These are phyloP conservation scores for Reticulitermes lucifugus DNA, from an alignment of 2,888 invertebrate species.

Conservation along the genomic window DNA sequence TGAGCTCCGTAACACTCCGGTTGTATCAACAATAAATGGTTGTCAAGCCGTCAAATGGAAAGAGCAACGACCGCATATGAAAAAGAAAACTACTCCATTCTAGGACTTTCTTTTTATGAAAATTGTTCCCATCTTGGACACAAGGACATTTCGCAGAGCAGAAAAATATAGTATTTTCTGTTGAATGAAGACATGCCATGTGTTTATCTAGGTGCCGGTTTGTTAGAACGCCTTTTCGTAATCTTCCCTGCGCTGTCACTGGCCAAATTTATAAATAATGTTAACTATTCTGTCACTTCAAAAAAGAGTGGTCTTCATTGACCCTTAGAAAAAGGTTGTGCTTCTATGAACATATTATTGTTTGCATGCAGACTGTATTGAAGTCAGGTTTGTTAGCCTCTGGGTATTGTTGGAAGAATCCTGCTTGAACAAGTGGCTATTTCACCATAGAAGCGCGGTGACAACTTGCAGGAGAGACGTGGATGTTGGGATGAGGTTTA, in stretches of 20 bases:
- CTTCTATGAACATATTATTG: neutral
- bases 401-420: neutral
- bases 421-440: neutral
- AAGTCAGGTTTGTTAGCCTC: neutral
- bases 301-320: too few relatives aligned
- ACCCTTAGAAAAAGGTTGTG: too few relatives aligned
- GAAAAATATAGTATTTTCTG: neutral
- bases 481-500: neutral
- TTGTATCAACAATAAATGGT: too few relatives aligned
- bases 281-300: neutral
- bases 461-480: neutral
- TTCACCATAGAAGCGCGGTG: neutral
- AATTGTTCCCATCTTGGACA: too few relatives aligned
- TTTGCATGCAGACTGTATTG: slow-evolving; percentile 3
- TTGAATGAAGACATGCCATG: neutral
- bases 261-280: neutral
- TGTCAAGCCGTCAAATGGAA: too few relatives aligned
- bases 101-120: too few relatives aligned
- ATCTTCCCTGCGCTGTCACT: neutral
- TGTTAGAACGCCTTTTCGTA: neutral
- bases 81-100: too few relatives aligned
- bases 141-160: too few relatives aligned
- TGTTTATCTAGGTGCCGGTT: neutral
- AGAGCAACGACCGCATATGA: too few relatives aligned
- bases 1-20: too few relatives aligned